Evolutionary conservation across 2,888 invertebrate genomes (phyloP).

Genomic region (Hemistola chrysoprasaria): DNA sequence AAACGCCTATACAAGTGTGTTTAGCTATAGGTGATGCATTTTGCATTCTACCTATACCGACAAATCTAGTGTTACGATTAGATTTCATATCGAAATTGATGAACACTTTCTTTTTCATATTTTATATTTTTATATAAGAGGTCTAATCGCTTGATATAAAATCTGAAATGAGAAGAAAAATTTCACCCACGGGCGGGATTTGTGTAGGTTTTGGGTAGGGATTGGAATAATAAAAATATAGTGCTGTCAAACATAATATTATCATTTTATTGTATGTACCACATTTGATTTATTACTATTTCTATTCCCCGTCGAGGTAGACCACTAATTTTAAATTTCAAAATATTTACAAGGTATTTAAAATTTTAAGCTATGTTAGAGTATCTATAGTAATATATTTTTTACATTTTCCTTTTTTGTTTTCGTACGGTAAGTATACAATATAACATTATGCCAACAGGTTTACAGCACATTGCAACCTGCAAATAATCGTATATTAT

Average conservation of each 20-base stretch:
- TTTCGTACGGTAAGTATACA: slow-evolving; percentile 2
- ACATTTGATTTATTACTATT: slow-evolving; percentile 29
- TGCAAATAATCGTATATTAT: no score
- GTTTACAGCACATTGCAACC: slow-evolving; percentile 10
- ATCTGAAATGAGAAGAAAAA: no score
- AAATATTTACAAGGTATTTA: slow-evolving; percentile 30
- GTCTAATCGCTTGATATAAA: no score
- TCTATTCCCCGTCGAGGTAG: slow-evolving; percentile 28
- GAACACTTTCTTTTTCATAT: no score
- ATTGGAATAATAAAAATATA: slow-evolving; percentile 22
- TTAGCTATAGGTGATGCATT: no score
- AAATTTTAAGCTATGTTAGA: slow-evolving; percentile 5
- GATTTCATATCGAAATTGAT: no score
- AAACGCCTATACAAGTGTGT: no score
- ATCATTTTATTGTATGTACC: slow-evolving; percentile 39
- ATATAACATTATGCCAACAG: slow-evolving; percentile 12
- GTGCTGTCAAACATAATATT: slow-evolving; percentile 34
- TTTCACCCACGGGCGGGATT: no score
- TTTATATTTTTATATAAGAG: no score
- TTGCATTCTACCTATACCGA: no score
- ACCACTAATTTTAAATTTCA: slow-evolving; percentile 23
- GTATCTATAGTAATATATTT: slow-evolving; percentile 9
- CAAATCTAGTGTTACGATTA: no score
- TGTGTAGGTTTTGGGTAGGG: not conserved
- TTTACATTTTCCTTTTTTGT: slow-evolving; percentile 13